These are phyloP conservation scores for Tachysurus fulvidraco DNA, from an alignment of 2,113 vertebrate genomes.

Conservation along the genomic window DNA sequence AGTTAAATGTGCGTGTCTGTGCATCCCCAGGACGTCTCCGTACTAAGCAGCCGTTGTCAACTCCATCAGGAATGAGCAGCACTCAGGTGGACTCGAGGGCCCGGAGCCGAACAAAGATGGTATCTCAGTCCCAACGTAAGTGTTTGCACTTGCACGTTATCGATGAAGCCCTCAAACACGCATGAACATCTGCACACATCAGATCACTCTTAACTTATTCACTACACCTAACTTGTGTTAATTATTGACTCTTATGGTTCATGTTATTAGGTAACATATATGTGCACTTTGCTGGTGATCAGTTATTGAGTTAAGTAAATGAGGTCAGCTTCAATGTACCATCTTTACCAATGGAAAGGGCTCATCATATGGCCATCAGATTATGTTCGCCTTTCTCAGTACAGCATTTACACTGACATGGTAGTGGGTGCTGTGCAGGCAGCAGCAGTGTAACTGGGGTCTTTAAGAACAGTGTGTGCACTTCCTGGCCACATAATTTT, in stretches of 20 bases:
- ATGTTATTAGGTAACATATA: neutral
- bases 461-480: neutral
- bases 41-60: slow-evolving; percentile 82
- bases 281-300: neutral
- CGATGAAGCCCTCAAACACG: slow-evolving; percentile 2
- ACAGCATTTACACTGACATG: neutral
- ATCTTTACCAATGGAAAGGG: neutral
- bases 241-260: neutral
- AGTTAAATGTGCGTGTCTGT: slow-evolving; percentile 1
- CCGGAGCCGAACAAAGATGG: slow-evolving; percentile 91
- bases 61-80: slow-evolving; percentile 72
- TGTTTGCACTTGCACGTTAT: slow-evolving; percentile 52
- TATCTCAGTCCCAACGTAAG: slow-evolving; percentile 97
- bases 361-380: neutral
- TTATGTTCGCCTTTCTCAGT: neutral
- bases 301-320: neutral
- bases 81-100: slow-evolving; percentile 89
- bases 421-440: neutral
- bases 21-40: slow-evolving; percentile 80
- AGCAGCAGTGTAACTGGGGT: neutral
- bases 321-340: neutral
- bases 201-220: neutral
- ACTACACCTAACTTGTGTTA: neutral
- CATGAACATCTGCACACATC: neutral
- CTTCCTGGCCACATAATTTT: neutral